Conservation (phyloP, 2,113 vertebrate genomes). For the Urocynchramus pylzowi region DNA sequence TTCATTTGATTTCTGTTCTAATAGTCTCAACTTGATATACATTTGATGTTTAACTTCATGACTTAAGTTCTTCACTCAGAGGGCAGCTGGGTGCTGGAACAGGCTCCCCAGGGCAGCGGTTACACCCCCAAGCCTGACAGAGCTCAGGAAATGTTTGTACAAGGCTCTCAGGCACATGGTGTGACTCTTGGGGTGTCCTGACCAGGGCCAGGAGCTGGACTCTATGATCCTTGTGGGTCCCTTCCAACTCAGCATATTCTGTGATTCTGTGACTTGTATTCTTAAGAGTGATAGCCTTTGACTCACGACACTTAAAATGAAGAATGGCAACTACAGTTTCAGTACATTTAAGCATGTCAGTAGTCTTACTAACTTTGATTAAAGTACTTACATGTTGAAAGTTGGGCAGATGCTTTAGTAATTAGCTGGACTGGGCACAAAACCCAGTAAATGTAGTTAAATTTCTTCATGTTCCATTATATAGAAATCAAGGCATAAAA, state of each 20-base stretch:
- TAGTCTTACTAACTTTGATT: not conserved
- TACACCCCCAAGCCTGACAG: not conserved
- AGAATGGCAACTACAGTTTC: not conserved
- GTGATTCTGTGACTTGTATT: not conserved
- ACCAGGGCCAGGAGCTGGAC: not conserved
- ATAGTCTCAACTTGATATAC: not conserved
- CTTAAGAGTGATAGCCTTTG: not conserved
- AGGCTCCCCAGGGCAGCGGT: not conserved
- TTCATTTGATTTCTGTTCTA: not conserved
- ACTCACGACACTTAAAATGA: not conserved
- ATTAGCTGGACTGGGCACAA: not conserved
- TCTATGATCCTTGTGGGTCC: accelerated
- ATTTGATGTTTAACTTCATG: not conserved
- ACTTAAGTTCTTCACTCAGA: not conserved
- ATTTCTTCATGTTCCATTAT: conserved; percentile 22
- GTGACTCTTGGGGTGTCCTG: not conserved
- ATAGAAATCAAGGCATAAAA: conserved; percentile 61
- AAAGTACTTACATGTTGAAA: not conserved
- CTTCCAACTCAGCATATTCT: not conserved
- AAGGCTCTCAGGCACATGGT: too few species aligned
- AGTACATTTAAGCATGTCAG: not conserved
- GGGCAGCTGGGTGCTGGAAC: not conserved
- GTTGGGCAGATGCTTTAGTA: not conserved
- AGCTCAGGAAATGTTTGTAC: not conserved
- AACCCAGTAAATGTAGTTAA: not conserved